These are phyloP conservation scores for Hirtodrosophila confusa DNA, from an alignment of 2,888 invertebrate genomes.

Conservation along the genomic window DNA sequence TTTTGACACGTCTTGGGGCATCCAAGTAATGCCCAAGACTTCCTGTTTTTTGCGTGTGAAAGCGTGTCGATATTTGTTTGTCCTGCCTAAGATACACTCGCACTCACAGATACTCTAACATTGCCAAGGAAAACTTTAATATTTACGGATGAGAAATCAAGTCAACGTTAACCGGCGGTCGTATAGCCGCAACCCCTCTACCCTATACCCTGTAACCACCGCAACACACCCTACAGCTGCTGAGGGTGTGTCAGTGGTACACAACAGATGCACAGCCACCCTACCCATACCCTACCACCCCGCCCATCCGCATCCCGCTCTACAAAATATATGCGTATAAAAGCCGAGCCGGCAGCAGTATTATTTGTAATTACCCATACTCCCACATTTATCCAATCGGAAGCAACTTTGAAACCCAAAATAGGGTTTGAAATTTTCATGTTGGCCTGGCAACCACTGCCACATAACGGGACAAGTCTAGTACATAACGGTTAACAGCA, in stretches of 20 bases:
- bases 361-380: conserved; percentile 82
- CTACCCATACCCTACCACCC: conserved; percentile 33
- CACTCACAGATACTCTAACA: too few species aligned
- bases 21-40: conserved; percentile 44
- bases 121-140: conserved; percentile 18
- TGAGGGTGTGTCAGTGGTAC: conserved; percentile 74
- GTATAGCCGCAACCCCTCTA: conserved; percentile 13
- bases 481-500: background rate
- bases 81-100: conserved; percentile 7
- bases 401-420: conserved; percentile 82
- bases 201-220: background rate
- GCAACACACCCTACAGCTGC: background rate
- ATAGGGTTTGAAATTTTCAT: conserved; percentile 75
- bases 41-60: conserved; percentile 56
- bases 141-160: conserved; percentile 68
- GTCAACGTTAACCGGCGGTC: conserved; percentile 66
- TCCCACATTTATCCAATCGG: conserved; percentile 79
- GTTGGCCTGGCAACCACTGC: conserved; percentile 54
- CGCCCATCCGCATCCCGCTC: conserved; percentile 1
- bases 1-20: conserved; percentile 43
- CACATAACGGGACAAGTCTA: conserved; percentile 38
- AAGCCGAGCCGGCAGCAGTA: conserved; percentile 43
- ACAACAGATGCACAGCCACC: conserved; percentile 63
- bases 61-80: conserved; percentile 37
- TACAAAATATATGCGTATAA: conserved; percentile 8